Percentiles rank a stretch among this genome's conserved stretches.
Evolutionary conservation across 2,888 invertebrate species (phyloP).

Genomic region (Agrotis puta): DNA sequence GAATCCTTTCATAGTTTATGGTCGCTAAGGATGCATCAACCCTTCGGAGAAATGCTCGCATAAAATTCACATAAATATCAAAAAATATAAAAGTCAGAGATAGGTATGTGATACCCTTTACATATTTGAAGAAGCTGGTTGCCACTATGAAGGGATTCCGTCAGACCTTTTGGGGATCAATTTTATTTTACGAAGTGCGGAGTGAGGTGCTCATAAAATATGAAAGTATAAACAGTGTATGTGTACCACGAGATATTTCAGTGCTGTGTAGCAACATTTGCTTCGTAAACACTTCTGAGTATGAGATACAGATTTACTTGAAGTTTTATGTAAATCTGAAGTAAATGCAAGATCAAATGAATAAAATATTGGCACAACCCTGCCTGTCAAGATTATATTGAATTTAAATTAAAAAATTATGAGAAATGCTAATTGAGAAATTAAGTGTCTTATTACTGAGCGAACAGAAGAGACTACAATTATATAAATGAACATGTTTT

Average conservation of each 20-base stretch:
- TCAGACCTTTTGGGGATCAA: slow-evolving; percentile 41
- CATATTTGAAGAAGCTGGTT: slow-evolving; percentile 50
- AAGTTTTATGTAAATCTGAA: neutral
- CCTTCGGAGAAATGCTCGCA: neutral
- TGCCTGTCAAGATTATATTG: neutral
- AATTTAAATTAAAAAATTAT: slow-evolving; percentile 32
- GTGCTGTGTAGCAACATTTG: slow-evolving; percentile 24
- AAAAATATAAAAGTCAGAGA: slow-evolving; percentile 34
- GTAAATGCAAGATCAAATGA: neutral
- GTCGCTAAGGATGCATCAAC: slow-evolving; percentile 1
- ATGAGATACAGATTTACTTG: slow-evolving; percentile 5
- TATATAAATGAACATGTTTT: slow-evolving; percentile 42
- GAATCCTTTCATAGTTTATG: slow-evolving; percentile 8
- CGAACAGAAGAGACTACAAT: slow-evolving; percentile 36
- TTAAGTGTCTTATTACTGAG: slow-evolving; percentile 4
- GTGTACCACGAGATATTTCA: slow-evolving; percentile 22
- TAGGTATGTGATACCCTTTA: slow-evolving; percentile 26
- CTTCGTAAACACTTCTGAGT: slow-evolving; percentile 17
- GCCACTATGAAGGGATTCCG: slow-evolving; percentile 44
- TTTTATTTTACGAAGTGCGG: slow-evolving; percentile 51
- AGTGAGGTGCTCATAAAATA: slow-evolving; percentile 45
- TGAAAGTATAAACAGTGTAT: slow-evolving; percentile 34
- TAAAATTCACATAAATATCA: slow-evolving; percentile 32
- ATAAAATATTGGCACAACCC: neutral
- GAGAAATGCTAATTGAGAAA: slow-evolving; percentile 22